These are phyloP conservation scores for Rhagoletis zephyria DNA, from an alignment of 1,140 invertebrate genomes.

Conservation along the genomic window DNA sequence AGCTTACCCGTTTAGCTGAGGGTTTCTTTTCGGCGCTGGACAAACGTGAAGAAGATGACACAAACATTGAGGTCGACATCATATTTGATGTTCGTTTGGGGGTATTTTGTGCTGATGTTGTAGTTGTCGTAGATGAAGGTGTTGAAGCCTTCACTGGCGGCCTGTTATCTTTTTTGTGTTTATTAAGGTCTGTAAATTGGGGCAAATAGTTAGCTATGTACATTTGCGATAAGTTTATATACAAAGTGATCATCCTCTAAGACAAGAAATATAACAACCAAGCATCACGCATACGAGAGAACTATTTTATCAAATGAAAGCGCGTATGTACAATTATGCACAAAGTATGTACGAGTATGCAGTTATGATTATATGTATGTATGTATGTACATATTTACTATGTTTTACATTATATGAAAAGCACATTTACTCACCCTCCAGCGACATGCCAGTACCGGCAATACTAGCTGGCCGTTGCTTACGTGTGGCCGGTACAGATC, in stretches of 20 bases:
- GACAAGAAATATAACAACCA: constrained; percentile 43
- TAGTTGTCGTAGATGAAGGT: constrained; percentile 63
- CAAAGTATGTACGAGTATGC: not conserved
- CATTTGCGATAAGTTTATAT: not conserved
- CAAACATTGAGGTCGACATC: constrained; percentile 71
- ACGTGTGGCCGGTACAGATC: constrained; percentile 64
- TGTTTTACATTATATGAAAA: not conserved
- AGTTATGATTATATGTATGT: not conserved
- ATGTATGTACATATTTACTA: constrained; percentile 7
- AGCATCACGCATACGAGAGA: constrained; percentile 11
- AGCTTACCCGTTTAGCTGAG: constrained; percentile 75
- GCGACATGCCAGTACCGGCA: constrained; percentile 85
- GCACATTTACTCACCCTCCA: constrained; percentile 69
- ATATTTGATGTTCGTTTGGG: constrained; percentile 71
- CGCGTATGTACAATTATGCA: not conserved
- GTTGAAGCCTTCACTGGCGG: constrained; percentile 68
- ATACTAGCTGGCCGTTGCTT: constrained; percentile 84
- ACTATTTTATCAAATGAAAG: not conserved
- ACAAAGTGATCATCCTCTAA: not conserved
- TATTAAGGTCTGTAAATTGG: constrained; percentile 72
- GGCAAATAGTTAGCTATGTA: not conserved
- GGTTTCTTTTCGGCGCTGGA: constrained; percentile 75
- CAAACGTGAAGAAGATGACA: constrained; percentile 67
- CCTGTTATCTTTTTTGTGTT: constrained; percentile 69
- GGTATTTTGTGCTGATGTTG: constrained; percentile 69